Evolutionary conservation across 2,888 invertebrate genomes (phyloP).

Genomic region (Limnephilus auricula): DNA sequence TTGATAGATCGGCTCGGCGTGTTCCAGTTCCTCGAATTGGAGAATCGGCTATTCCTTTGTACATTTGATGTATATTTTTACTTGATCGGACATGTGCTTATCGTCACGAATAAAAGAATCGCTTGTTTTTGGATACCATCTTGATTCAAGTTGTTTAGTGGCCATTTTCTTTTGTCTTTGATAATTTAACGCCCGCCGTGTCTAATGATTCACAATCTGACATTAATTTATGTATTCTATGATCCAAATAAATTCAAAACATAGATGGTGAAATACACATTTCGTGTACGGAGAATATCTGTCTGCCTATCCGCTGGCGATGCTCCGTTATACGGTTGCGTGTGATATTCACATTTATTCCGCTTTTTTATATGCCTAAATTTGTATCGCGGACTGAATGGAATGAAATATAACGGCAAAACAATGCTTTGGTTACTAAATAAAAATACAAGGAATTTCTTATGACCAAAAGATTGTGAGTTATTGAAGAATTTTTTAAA

Average conservation of each 20-base stretch:
- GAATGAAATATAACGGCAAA: conserved; percentile 44
- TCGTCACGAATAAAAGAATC: conserved; percentile 47
- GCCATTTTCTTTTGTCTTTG: conserved; percentile 55
- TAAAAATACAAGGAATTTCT: conserved; percentile 1
- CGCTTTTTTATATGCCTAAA: conserved; percentile 37
- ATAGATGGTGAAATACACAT: conserved; percentile 42
- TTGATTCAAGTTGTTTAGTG: background rate
- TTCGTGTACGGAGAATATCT: conserved; percentile 34
- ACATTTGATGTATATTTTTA: conserved; percentile 47
- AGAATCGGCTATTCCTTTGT: conserved; percentile 46
- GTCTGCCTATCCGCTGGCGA: conserved; percentile 11
- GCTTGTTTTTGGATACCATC: background rate
- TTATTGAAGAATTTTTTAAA: background rate
- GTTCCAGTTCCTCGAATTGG: conserved; percentile 13
- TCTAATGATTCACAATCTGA: conserved; percentile 49
- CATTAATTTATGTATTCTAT: conserved; percentile 51
- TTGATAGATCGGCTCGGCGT: conserved; percentile 38
- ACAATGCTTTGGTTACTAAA: conserved; percentile 27
- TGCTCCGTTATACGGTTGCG: conserved; percentile 34
- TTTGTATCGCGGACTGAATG: conserved; percentile 41
- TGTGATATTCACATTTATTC: conserved; percentile 42
- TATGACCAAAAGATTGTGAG: background rate
- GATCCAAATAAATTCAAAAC: conserved; percentile 51
- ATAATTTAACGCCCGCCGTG: conserved; percentile 52
- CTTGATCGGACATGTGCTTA: conserved; percentile 47